phyloP scores from a whole-genome alignment of 2,797 vertebrate genomes.

The Meda fulgida region DNA sequence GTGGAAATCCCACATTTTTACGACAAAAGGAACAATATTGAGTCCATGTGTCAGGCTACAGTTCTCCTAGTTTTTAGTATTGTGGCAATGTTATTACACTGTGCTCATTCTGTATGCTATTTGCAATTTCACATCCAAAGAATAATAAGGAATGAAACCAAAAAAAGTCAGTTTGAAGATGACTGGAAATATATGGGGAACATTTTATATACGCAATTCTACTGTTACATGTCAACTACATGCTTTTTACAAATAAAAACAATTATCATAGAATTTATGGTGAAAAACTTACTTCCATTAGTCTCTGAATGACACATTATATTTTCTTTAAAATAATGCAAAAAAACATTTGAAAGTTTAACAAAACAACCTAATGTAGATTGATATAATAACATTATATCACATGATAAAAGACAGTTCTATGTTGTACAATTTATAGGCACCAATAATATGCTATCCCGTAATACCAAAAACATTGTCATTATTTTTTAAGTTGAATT shows the following conservation, averaged over 20 bases:
- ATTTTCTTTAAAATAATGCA: neutral
- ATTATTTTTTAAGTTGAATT: neutral
- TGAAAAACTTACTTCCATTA: no score
- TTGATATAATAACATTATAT: neutral
- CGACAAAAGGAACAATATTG: conserved; percentile 20
- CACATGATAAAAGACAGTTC: neutral
- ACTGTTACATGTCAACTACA: neutral
- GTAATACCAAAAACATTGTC: neutral
- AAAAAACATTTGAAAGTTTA: neutral
- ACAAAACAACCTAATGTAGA: neutral
- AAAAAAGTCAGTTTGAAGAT: neutral
- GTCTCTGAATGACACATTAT: neutral
- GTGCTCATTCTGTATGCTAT: conserved; percentile 4
- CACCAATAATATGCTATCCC: neutral
- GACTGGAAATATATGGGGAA: conserved; percentile 3
- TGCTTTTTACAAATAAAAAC: neutral
- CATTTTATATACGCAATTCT: neutral
- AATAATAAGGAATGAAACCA: neutral
- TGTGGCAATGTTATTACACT: neutral
- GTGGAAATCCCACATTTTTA: conserved; percentile 11
- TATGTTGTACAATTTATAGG: neutral
- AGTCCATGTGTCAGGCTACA: neutral
- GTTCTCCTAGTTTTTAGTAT: conserved; percentile 5
- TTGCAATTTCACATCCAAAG: neutral
- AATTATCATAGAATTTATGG: neutral